Conservation (phyloP, 2,113 vertebrate genomes). For the Malaclemys terrapin region DNA sequence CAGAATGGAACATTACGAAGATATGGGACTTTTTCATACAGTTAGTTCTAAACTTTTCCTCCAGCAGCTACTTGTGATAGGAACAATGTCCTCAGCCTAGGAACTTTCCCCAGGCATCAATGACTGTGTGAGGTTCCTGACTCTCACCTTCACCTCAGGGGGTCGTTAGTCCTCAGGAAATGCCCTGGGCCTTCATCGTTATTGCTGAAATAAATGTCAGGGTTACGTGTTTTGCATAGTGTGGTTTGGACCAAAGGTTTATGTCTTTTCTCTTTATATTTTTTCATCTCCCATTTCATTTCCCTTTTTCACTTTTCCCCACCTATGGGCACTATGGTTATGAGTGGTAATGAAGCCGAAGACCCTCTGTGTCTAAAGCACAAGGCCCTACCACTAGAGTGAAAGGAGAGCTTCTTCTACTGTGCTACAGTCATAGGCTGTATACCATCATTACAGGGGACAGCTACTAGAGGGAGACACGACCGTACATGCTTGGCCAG, state of each 20-base stretch:
- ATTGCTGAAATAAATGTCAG: too few relatives aligned
- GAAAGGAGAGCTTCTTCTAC: background rate
- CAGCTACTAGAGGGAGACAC: too few relatives aligned
- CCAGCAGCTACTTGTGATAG: background rate
- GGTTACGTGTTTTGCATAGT: background rate
- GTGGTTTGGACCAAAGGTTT: background rate
- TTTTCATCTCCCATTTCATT: background rate
- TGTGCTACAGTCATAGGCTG: too few relatives aligned
- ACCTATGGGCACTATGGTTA: background rate
- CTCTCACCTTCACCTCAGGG: background rate
- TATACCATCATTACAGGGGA: background rate
- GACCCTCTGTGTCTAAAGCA: background rate
- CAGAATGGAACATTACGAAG: background rate
- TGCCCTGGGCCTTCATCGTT: background rate
- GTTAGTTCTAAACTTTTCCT: background rate
- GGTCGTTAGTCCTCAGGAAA: background rate
- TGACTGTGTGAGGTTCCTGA: background rate
- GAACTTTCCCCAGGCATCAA: background rate
- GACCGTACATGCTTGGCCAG: rapidly evolving
- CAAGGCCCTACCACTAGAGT: background rate
- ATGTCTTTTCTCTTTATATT: background rate
- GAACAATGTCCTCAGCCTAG: background rate
- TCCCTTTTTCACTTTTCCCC: background rate
- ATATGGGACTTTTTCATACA: background rate
- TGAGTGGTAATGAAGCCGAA: background rate